These are phyloP conservation scores for Cryptus viduatorius DNA, from an alignment of 2,888 invertebrate genomes.

Conservation along the genomic window DNA sequence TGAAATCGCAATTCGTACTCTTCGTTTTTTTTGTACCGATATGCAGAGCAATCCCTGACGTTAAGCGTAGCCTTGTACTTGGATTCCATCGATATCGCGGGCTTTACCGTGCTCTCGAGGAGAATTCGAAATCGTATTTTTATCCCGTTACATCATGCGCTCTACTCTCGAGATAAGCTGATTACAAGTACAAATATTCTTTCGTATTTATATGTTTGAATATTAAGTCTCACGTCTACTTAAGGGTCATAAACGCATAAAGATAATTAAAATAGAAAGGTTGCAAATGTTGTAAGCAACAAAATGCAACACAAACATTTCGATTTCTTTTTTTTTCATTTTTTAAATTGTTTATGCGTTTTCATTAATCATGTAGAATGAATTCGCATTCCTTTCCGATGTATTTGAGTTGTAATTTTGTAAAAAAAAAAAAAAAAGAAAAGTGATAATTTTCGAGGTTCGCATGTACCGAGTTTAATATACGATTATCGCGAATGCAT, in stretches of 20 bases:
- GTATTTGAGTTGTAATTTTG: no score
- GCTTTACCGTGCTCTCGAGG: conserved; percentile 14
- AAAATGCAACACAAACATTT: no score
- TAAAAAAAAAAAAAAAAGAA: not conserved
- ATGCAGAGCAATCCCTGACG: not conserved
- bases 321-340: no score
- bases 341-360: no score
- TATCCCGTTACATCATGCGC: conserved; percentile 21
- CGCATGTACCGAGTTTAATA: not conserved
- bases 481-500: conserved; percentile 10
- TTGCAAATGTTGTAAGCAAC: not conserved
- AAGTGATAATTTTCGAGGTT: not conserved
- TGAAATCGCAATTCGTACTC: conserved; percentile 7
- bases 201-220: conserved; percentile 2
- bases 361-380: no score
- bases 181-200: not conserved
- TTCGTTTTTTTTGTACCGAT: conserved; percentile 10
- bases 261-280: no score
- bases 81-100: conserved; percentile 46
- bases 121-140: conserved; percentile 33
- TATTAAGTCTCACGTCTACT: not conserved
- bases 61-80: conserved; percentile 28
- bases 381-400: no score
- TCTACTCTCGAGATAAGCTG: not conserved
- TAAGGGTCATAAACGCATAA: no score